A percentile compares a stretch with the other conserved stretches of the same genome.
These are phyloP conservation scores for Papilio demoleus DNA, from an alignment of 2,888 invertebrate genomes.

Conservation along the genomic window DNA sequence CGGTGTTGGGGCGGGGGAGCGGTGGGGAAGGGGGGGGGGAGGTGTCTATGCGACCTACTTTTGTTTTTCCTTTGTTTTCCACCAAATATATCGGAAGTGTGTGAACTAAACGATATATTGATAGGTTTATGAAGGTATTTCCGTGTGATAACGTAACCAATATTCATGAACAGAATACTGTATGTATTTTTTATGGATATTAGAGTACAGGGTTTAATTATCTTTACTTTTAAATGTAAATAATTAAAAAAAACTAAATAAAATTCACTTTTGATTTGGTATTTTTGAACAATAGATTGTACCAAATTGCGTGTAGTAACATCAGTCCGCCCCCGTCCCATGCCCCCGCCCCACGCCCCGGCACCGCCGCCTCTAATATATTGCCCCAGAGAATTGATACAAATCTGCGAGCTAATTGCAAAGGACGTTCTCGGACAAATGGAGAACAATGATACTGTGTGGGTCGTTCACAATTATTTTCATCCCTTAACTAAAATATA, in stretches of 20 bases:
- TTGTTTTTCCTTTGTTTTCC: conserved; percentile 24
- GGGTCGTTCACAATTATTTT: background rate
- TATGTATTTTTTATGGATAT: background rate
- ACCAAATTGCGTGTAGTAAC: conserved; percentile 26
- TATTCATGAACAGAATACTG: conserved; percentile 12
- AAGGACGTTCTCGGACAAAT: conserved; percentile 25
- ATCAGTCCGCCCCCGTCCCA: background rate
- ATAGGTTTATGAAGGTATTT: conserved; percentile 31
- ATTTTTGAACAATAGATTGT: conserved; percentile 3
- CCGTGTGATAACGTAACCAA: background rate
- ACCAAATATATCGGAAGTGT: conserved; percentile 15
- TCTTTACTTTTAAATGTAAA: background rate
- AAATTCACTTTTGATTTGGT: background rate
- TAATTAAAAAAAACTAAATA: background rate
- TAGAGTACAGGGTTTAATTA: too few relatives aligned
- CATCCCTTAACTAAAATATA: background rate
- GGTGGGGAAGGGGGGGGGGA: background rate
- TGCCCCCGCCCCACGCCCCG: background rate
- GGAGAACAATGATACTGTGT: background rate
- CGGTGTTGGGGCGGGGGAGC: background rate
- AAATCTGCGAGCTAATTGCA: conserved; percentile 34
- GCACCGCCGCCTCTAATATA: conserved; percentile 20
- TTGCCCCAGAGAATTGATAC: conserved; percentile 35
- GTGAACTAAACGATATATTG: conserved; percentile 10
- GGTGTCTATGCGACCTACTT: conserved; percentile 17